Evolutionary conservation across 2,888 invertebrate genomes (phyloP), one percentile per base, ranked within the genome.

Genomic region (Oxyteleia sp.): DNA sequence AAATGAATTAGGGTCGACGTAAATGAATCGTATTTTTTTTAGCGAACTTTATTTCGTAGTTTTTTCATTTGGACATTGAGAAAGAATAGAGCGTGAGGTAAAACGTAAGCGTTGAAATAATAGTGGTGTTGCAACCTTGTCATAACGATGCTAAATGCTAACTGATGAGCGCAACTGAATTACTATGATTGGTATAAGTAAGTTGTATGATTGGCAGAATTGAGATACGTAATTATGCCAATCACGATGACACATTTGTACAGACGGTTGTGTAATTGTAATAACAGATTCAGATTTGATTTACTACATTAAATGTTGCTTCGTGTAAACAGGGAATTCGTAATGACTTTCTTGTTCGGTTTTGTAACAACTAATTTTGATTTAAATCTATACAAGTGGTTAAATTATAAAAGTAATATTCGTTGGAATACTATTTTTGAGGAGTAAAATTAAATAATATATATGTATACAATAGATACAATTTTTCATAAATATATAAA

Each of bases 141-240:
- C 57, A 38, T 35, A 55, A 43, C 55, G 13, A 26, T 15, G 26
- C n/a, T 51, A 35, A 69, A 57, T 26, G 4, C 26, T 26, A 26
- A 32, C 11, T 47, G 57, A 32, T 57, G 32, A 41, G 5, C 26
- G n/a, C 53, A 68, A 68, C 35, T 26, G 29, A 55, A 57, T 57
- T 69, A 35, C 45, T 18, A 20, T 35, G 57, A 69, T 69, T 57
- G 18, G 43, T 57, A 32, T 53, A 68, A 66, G 49, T 55, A 68
- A 45, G 23, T 69, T 29, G 11, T 49, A 35, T 47, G 69, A 57
- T 69, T 57, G 45, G 43, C 47, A 57, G 47, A 35, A 69, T 32
- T 47, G 57, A 45, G 47, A 57, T 57, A 69, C 69, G 47, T 35
- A 57, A 69, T 69, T 69, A 57, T 47, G 57, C 69, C 57, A 57